Percentiles rank a stretch among this genome's conserved stretches.
These are phyloP conservation scores for Etia nguti DNA, from an alignment of 2,113 vertebrate species.

Conservation along the genomic window DNA sequence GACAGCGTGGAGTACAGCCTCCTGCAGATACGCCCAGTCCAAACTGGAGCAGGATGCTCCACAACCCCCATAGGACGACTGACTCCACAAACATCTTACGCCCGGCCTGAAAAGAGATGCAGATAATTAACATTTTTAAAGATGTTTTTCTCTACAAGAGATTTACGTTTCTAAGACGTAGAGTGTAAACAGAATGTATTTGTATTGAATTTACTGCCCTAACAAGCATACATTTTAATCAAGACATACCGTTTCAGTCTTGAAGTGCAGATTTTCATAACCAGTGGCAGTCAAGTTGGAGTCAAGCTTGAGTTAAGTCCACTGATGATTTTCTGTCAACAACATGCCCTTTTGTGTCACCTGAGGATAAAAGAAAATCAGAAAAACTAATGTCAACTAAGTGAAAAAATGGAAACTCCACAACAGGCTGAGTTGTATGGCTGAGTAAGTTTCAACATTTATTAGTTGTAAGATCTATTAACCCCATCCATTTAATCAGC, in stretches of 20 bases:
- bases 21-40: conserved; percentile 51
- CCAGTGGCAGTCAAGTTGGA: conserved; percentile 56
- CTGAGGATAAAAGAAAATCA: neutral
- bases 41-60: conserved; percentile 63
- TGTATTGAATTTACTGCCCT: neutral
- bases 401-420: neutral
- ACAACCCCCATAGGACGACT: conserved; percentile 60
- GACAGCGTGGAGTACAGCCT: conserved; percentile 76
- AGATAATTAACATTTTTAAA: neutral
- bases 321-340: neutral
- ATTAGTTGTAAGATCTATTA: neutral
- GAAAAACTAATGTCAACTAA: neutral
- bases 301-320: conserved; percentile 36
- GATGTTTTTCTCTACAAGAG: neutral
- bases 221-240: neutral
- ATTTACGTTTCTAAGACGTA: neutral
- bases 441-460: neutral
- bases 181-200: neutral
- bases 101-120: conserved; percentile 53
- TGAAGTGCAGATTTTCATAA: conserved; percentile 69
- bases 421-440: neutral
- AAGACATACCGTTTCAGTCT: conserved; percentile 53
- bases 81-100: conserved; percentile 73
- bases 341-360: conserved; percentile 4
- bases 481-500: neutral